These are phyloP conservation scores for Tinamus major DNA, from an alignment of 2,797 vertebrate species.

Conservation along the genomic window DNA sequence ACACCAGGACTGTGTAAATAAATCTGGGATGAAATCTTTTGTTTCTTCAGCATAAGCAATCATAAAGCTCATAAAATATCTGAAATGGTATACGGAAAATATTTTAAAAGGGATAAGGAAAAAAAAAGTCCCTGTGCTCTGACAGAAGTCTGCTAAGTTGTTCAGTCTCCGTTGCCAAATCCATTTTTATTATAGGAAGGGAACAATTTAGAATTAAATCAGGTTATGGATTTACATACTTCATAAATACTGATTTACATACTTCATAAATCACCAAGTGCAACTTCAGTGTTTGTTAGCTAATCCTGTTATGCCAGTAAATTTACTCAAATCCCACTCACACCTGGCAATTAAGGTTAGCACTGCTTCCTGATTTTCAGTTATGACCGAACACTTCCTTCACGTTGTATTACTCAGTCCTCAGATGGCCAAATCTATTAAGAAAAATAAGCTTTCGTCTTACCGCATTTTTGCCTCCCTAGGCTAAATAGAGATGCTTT, in stretches of 20 bases:
- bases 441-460: neutral
- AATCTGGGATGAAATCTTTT: neutral
- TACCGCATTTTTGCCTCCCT: neutral
- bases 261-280: conserved; percentile 68
- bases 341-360: conserved; percentile 78
- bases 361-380: conserved; percentile 80
- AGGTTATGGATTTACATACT: conserved; percentile 55
- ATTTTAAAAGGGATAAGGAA: neutral
- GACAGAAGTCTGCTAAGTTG: neutral
- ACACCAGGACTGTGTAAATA: neutral
- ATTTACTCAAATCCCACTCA: conserved; percentile 64
- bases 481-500: neutral
- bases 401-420: conserved; percentile 58
- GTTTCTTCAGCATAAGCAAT: neutral
- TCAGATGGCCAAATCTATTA: conserved; percentile 72
- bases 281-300: conserved; percentile 53
- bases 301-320: conserved; percentile 43
- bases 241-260: neutral
- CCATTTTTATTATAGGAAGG: neutral
- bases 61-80: neutral
- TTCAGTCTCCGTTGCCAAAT: neutral
- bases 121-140: neutral
- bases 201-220: neutral
- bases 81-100: neutral
- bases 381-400: conserved; percentile 34